Base-by-base conservation (phyloP, 2,113 vertebrate genomes). In the Brienomyrus brachyistius region DNA sequence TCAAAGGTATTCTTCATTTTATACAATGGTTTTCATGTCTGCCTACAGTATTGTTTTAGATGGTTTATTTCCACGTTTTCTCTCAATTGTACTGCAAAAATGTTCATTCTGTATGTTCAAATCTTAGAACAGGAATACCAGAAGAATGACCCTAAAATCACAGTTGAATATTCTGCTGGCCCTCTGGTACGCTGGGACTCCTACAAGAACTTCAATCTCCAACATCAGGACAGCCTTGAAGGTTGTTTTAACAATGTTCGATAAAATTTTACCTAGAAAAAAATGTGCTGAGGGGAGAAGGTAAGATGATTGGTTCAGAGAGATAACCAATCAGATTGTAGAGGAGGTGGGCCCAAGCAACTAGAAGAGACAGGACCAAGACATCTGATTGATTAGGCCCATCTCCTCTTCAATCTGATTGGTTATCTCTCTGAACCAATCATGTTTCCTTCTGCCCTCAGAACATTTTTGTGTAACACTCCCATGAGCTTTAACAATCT, bases 121-220 rank as follows among this genome's bases (percentile, higher is more conserved):
- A 19, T 89, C 19, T 70, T 92, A 97, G 97, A 96, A 5, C 94
- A 96, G 62, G 95, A 97, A 40, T 94, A 94, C 77, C 95, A 97
- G 23, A 95, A 93, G 91, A 98, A 98, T 15, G 96, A 97, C 91
- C 94, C 97, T 0, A 95, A 94, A 0, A 96, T 98, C 90, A 96
- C 96, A 0, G 96, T 98, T 0, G 97, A 98, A 94, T 98, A 98
- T 93, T 97, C 97, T 93, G 91, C 96, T 1, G 97, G 97, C 92
- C 97, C 97, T 0, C 94, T 97, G 2, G 96, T 98, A 23, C 96
- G 97, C 91, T 98, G 97, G 96, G 97, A 98, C 91, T 98, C 98
- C 48, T 98, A 98, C 1, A 97, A 98, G 92, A 97, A 97, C 94
- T 97, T 98, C 91, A 98, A 97, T 92, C 93, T 95, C 90, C 95